Base-by-base conservation (phyloP, 2,888 invertebrate species). In the Stenodera caucasica region DNA sequence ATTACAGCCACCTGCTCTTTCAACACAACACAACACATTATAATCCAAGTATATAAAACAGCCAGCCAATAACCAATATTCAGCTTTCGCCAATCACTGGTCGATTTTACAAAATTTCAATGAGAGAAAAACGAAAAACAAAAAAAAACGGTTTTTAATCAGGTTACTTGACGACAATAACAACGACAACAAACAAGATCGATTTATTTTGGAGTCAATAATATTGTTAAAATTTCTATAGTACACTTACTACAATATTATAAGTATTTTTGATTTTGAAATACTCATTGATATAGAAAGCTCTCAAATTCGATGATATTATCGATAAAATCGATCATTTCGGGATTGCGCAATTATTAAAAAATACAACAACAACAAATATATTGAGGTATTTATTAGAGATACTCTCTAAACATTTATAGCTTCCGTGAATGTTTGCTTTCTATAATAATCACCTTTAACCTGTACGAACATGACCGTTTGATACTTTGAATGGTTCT, bases 81-180 rank as follows among this genome's bases (percentile, higher is more conserved):
- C 62, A 64, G 66, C 70, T 68, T 70, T 68, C 70, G 68, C 68
- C 70, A 67, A 67, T 70, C 67, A 64, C 67, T 60, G 59, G 51
- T 58, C 45, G 52, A 26, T 57, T 65, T 63, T 57, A 60, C 53
- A 40, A 60, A 61, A 57, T 56, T 60, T 60, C 56, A 56, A 60
- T 58, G n/a, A n/a, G n/a, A n/a, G n/a, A n/a, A n/a, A n/a, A n/a
- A 60, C 61, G 62, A 65, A 57, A 59, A 9, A 40, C 8, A 7
- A 1, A 11, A 5, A 37, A 37, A 1, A 40, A 18, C 18, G 3
- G 5, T 45, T 23, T 52, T 56, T 49, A 61, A 60, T 54, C 58
- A 50, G 60, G 60, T 56, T 56, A 53, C 52, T 56, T 35, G 56
- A 45, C 56, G 56, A 60, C 53, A 23, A 30, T 5, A 15, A 51